phyloP scores from a whole-genome alignment of 2,888 invertebrate genomes.

The Phengaris alcon region DNA sequence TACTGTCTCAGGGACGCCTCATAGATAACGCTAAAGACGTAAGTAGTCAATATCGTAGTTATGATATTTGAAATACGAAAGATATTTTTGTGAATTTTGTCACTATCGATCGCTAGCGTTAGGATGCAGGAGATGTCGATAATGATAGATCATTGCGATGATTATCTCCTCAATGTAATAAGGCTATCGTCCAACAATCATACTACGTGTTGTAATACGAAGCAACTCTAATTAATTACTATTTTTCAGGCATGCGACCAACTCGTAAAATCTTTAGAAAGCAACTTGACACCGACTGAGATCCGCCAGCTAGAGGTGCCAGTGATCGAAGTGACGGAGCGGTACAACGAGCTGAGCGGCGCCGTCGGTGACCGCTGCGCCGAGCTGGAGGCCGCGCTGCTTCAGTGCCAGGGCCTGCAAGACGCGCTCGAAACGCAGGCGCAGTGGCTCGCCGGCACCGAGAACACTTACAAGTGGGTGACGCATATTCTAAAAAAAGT shows the following conservation, averaged over 20 bases:
- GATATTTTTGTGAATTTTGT: too few relatives aligned
- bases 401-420: constrained; percentile 97
- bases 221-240: background rate
- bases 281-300: constrained; percentile 90
- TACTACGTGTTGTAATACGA: background rate
- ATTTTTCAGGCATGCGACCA: constrained; percentile 77
- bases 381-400: constrained; percentile 91
- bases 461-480: constrained; percentile 88
- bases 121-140: too few relatives aligned
- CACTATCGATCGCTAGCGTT: too few relatives aligned
- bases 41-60: constrained; percentile 42
- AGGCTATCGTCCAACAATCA: too few relatives aligned
- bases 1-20: constrained; percentile 90
- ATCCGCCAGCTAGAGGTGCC: constrained; percentile 89
- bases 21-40: constrained; percentile 90
- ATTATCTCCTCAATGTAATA: too few relatives aligned
- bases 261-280: constrained; percentile 83
- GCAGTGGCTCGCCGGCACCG: constrained; percentile 91
- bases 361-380: constrained; percentile 89
- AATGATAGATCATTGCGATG: too few relatives aligned
- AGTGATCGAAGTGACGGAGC: constrained; percentile 86
- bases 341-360: constrained; percentile 86
- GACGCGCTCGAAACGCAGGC: constrained; percentile 94
- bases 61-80: too few relatives aligned
- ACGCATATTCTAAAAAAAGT: background rate